These are phyloP conservation scores for Dendrocincla tyrannina DNA, from an alignment of 2,797 vertebrate species.

Conservation along the genomic window DNA sequence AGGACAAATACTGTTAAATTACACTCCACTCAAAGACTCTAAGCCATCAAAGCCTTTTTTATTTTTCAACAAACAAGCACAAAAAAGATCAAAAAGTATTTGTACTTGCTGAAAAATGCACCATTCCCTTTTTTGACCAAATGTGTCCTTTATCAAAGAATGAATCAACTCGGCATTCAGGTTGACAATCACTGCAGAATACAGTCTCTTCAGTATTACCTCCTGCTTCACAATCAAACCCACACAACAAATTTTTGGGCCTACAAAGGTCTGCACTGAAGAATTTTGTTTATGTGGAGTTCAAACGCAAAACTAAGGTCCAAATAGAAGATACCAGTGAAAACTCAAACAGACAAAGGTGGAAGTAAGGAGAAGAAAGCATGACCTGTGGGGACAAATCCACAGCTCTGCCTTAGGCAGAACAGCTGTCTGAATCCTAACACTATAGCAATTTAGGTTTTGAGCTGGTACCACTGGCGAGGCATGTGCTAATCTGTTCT, in stretches of 20 bases:
- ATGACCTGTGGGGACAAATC: not conserved
- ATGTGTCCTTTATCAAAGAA: not conserved
- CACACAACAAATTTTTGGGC: not conserved
- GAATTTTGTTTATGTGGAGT: not conserved
- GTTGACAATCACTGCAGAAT: not conserved
- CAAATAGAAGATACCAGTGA: not conserved
- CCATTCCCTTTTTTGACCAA: not conserved
- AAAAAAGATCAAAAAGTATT: not conserved
- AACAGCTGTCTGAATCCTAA: not conserved
- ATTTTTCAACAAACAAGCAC: conserved; percentile 20
- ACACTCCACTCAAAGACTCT: not conserved
- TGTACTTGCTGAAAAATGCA: not conserved
- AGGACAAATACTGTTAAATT: conserved; percentile 44
- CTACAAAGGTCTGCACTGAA: not conserved
- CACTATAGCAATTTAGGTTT: not conserved
- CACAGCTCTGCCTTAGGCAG: not conserved
- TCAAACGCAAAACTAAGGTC: not conserved
- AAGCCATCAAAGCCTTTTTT: conserved; percentile 24
- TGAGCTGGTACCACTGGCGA: not conserved
- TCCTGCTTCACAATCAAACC: not conserved
- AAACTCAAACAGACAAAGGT: not conserved
- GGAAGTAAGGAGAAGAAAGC: not conserved
- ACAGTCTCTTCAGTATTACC: not conserved
- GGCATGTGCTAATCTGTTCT: not conserved
- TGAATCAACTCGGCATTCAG: not conserved